Conservation (phyloP, 2,888 invertebrate genomes). For the Lepidocyrtinus sp. region DNA sequence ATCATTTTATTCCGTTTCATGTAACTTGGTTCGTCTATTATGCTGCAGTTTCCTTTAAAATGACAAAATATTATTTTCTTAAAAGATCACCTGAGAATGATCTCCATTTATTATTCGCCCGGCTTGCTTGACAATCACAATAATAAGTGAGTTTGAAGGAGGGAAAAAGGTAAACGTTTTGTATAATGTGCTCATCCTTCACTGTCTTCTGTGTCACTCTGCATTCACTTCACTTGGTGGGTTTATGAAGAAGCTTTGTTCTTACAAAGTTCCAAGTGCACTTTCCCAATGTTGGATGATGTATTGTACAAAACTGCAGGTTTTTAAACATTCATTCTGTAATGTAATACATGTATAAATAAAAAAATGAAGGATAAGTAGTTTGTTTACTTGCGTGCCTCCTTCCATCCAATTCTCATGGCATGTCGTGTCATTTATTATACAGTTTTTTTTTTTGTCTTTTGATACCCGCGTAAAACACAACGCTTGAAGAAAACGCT, state of each 20-base stretch:
- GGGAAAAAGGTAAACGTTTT: constrained; percentile 5
- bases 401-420: constrained; percentile 13
- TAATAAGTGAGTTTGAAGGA: constrained; percentile 17
- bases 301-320: background rate
- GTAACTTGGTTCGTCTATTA: background rate
- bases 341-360: constrained; percentile 1
- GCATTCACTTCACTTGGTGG: background rate
- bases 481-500: constrained; percentile 22
- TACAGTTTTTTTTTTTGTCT: constrained; percentile 12
- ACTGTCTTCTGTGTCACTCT: constrained; percentile 11
- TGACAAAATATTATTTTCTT: constrained; percentile 13
- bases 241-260: too few species aligned
- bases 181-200: constrained; percentile 18
- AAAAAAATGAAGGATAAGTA: constrained; percentile 17
- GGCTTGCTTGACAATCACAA: constrained; percentile 16
- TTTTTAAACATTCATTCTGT: background rate
- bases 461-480: background rate
- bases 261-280: too few species aligned
- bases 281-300: too few species aligned
- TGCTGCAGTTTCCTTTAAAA: constrained; percentile 1
- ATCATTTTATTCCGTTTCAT: background rate
- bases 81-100: constrained; percentile 18
- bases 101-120: constrained; percentile 17
- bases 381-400: constrained; percentile 14
- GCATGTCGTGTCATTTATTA: constrained; percentile 16